Evolutionary conservation across 35 echinoderm and acorn worm species (phyloP), one percentile per base, ranked within the genome.

Genomic region (Stichopus chloronotus): DNA sequence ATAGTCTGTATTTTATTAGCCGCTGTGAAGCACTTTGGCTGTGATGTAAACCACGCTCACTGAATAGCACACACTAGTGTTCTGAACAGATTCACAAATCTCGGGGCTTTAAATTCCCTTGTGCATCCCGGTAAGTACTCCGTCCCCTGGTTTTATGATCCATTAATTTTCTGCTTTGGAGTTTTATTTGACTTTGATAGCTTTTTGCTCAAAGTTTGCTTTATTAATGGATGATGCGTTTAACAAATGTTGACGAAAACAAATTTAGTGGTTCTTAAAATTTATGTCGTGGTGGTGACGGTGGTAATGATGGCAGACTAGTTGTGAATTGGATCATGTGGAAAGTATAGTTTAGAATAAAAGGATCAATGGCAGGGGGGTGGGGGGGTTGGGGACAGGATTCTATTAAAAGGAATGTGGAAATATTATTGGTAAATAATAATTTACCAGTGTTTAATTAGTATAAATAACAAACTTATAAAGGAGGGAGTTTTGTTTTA

Each of bases 151-250:
- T 85, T 85, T 85, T 85, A 85, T 85, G 82, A 85, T 56, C 82
- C 82, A 85, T 85, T 85, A 85, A 85, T 85, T 85, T 85, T 85
- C 82, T 22, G 24, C 55, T 56, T 85, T 17, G 56, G 82, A 85
- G 55, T 85, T 85, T 43, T 85, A 85, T 85, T 85, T 85, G 82
- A 85, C 82, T 85, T 85, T 85, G 82, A 85, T 85, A 23, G 82
- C 9, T 19, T 78, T 85, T 58, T 9, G 55, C 82, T 58, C 20
- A 85, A 74, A 58, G 19, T 56, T 85, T 57, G 16, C 55, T 85
- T 5, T 58, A 85, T 85, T 58, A 19, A 85, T 85, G 82, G 82
- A 85, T 85, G 82, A 85, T 85, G 82, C 82, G 55, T 85, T 85
- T 85, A 85, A 85, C 82, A 85, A 85, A 85, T 85, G 82, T 58